Conservation (phyloP, 2,113 vertebrate species). For the Theristicus caerulescens region DNA sequence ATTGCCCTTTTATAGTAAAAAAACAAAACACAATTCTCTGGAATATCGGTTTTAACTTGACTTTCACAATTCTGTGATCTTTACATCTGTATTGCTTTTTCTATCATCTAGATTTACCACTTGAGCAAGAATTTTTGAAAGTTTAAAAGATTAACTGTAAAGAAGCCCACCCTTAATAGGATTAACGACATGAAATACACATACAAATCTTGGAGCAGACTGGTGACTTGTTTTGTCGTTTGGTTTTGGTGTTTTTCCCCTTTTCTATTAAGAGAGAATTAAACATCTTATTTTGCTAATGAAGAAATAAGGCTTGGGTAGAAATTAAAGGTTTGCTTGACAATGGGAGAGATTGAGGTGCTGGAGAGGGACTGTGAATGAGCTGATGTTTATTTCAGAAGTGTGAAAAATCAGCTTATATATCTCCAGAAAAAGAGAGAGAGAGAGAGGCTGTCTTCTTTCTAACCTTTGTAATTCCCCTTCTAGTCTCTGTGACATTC, state of each 20-base stretch:
- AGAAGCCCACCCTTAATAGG: constrained; percentile 34
- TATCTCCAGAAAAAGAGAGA: constrained; percentile 69
- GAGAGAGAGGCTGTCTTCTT: constrained; percentile 80
- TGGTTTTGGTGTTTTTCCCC: background rate
- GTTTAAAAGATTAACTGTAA: constrained; percentile 41
- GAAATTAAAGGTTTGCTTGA: constrained; percentile 33
- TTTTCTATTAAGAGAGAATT: constrained; percentile 53
- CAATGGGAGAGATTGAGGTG: constrained; percentile 54
- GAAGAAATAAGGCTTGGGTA: constrained; percentile 51
- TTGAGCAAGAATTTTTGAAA: constrained; percentile 41
- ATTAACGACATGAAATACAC: constrained; percentile 14
- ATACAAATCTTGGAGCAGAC: constrained; percentile 7
- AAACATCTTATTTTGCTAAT: constrained; percentile 60
- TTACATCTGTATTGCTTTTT: constrained; percentile 38
- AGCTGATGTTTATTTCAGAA: constrained; percentile 71
- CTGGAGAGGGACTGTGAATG: constrained; percentile 52
- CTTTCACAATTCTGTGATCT: constrained; percentile 36
- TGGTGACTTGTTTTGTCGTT: background rate
- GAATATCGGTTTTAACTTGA: constrained; percentile 37
- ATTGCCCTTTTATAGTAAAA: constrained; percentile 98
- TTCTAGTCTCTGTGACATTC: constrained; percentile 86
- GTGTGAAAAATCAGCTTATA: constrained; percentile 76
- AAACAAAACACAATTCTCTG: constrained; percentile 69
- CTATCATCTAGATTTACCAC: constrained; percentile 41
- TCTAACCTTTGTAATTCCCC: constrained; percentile 89